Percentiles rank a stretch among this genome's conserved stretches.
Evolutionary conservation across 2,113 vertebrate genomes (phyloP).

Genomic region (Microcebus tavaratra): DNA sequence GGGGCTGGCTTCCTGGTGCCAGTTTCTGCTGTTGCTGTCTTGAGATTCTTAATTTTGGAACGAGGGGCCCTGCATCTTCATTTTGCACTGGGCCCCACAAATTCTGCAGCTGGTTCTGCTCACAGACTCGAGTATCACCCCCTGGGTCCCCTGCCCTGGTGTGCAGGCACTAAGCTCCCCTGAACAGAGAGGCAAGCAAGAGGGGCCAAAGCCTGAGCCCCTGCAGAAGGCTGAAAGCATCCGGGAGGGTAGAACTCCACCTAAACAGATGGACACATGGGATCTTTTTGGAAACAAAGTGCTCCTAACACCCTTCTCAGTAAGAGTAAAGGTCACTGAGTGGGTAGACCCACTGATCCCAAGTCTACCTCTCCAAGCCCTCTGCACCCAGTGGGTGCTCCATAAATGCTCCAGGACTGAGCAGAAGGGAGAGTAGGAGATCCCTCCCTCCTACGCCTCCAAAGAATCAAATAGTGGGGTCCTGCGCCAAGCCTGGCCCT

Average conservation of each 20-base stretch:
- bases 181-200: background rate
- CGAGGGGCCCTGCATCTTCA: background rate
- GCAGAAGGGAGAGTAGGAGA: background rate
- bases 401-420: background rate
- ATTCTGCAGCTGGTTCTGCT: conserved; percentile 6
- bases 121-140: background rate
- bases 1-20: background rate
- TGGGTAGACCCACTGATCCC: background rate
- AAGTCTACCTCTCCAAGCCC: background rate
- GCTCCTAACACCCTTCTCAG: background rate
- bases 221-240: background rate
- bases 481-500: background rate
- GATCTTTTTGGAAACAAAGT: background rate
- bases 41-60: conserved; percentile 17
- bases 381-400: background rate
- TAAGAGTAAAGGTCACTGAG: background rate
- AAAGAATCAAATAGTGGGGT: background rate
- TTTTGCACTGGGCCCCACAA: background rate
- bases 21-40: background rate
- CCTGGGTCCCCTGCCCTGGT: background rate
- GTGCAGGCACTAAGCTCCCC: background rate
- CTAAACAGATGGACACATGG: background rate
- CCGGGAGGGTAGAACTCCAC: background rate
- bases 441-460: background rate
- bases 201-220: background rate